These are phyloP conservation scores for Hymenochirus boettgeri DNA, from an alignment of 2,113 vertebrate species.

Conservation along the genomic window DNA sequence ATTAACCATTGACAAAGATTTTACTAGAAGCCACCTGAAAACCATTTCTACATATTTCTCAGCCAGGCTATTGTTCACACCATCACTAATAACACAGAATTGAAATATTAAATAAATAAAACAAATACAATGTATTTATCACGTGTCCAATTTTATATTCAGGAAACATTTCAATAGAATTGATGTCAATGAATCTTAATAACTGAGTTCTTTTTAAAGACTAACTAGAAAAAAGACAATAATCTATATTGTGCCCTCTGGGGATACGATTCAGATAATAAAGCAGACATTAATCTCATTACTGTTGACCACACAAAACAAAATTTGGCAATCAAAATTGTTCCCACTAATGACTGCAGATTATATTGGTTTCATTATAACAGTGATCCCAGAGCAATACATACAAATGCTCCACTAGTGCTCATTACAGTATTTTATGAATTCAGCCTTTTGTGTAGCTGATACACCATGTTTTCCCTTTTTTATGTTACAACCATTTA, in stretches of 20 bases:
- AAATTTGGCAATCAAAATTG: background rate
- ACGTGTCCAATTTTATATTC: background rate
- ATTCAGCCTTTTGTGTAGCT: background rate
- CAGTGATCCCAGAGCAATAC: background rate
- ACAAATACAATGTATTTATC: background rate
- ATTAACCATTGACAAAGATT: slow-evolving; percentile 58
- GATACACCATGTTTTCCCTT: background rate
- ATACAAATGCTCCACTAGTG: background rate
- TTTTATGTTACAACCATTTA: slow-evolving; percentile 1
- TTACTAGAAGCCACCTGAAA: slow-evolving; percentile 50
- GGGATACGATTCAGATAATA: background rate
- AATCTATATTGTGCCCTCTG: slow-evolving; percentile 5
- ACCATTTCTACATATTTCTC: background rate
- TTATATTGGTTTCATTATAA: slow-evolving; percentile 6
- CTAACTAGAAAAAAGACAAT: slow-evolving; percentile 6
- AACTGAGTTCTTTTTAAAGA: background rate
- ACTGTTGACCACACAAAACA: slow-evolving; percentile 9
- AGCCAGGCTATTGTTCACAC: background rate
- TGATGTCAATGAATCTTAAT: slow-evolving; percentile 6
- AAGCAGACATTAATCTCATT: slow-evolving; percentile 18
- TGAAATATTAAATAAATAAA: background rate
- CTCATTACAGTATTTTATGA: slow-evolving; percentile 6
- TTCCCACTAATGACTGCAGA: slow-evolving; percentile 15
- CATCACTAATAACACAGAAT: background rate
- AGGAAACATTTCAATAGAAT: background rate